Percentiles rank a stretch among this genome's conserved stretches.
Evolutionary conservation across 1,140 invertebrate species (phyloP).

Genomic region (roundworm (Caenorhabditis elegans)): DNA sequence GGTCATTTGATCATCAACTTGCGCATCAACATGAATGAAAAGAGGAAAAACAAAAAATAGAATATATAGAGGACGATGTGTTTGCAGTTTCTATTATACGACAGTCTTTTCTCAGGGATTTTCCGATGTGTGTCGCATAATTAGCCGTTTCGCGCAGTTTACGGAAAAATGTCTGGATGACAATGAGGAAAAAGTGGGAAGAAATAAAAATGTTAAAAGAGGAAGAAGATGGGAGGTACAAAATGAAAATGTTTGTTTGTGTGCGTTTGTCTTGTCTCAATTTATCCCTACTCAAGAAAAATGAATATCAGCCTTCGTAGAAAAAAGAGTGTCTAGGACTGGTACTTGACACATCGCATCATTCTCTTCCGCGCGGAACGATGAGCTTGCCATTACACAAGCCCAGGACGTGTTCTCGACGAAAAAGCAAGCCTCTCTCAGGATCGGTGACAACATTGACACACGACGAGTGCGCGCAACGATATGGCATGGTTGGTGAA

Average conservation of each 20-base stretch:
- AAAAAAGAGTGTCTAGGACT: conserved; percentile 15
- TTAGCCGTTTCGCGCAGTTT: conserved; percentile 32
- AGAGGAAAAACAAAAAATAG: conserved; percentile 9
- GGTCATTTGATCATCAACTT: not conserved
- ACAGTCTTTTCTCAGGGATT: conserved; percentile 30
- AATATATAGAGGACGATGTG: not conserved
- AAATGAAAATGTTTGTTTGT: not conserved
- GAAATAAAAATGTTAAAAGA: not conserved
- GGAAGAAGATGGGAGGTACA: not conserved
- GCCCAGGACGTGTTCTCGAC: conserved; percentile 26
- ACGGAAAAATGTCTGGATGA: conserved; percentile 27
- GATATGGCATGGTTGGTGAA: not conserved
- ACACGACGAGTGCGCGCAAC: conserved; percentile 7
- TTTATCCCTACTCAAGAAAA: not conserved
- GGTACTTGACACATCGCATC: conserved; percentile 24
- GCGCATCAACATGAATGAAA: too few species aligned
- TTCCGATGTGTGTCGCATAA: conserved; percentile 31
- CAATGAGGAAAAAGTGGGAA: not conserved
- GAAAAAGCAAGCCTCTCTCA: not conserved
- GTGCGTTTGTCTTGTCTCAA: not conserved
- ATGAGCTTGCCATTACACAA: conserved; percentile 31
- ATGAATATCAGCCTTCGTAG: not conserved
- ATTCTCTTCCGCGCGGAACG: conserved; percentile 24
- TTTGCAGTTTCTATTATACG: conserved; percentile 26
- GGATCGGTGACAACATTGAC: conserved; percentile 12